Evolutionary conservation across 2,113 vertebrate genomes (phyloP).

Genomic region (Theristicus caerulescens): DNA sequence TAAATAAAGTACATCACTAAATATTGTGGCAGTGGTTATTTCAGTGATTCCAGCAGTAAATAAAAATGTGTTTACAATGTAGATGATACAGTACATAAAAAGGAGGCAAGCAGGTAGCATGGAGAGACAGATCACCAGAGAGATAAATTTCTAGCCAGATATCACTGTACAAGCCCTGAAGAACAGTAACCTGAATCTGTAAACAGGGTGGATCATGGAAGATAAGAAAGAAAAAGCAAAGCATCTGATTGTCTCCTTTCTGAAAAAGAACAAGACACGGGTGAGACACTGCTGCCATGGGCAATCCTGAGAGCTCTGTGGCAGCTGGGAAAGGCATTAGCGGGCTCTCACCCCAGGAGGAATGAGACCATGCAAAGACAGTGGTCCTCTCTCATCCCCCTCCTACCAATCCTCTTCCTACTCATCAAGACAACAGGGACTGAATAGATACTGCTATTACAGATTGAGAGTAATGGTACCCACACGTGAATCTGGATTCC

Average conservation of each 20-base stretch:
- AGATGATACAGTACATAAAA: not conserved
- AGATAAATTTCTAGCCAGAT: not conserved
- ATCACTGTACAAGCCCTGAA: not conserved
- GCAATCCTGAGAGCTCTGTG: not conserved
- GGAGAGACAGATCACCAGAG: not conserved
- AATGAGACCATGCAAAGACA: not conserved
- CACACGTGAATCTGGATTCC: not conserved
- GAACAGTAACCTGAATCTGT: not conserved
- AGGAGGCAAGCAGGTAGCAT: not conserved
- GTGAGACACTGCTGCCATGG: not conserved
- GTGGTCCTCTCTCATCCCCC: not conserved
- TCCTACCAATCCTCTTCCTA: not conserved
- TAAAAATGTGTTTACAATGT: not conserved
- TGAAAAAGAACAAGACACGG: not conserved
- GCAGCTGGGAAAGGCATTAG: not conserved
- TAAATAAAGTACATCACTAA: not conserved
- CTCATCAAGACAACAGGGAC: not conserved
- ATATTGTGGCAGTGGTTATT: not conserved
- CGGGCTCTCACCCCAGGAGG: not conserved
- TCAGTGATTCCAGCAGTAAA: not conserved
- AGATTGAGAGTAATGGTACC: not conserved
- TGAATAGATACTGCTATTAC: not conserved
- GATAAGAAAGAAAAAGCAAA: not conserved
- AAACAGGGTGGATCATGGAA: not conserved
- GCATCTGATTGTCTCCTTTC: not conserved